Conservation (phyloP, 2,888 invertebrate species). For the Philhelius pedissequus region DNA sequence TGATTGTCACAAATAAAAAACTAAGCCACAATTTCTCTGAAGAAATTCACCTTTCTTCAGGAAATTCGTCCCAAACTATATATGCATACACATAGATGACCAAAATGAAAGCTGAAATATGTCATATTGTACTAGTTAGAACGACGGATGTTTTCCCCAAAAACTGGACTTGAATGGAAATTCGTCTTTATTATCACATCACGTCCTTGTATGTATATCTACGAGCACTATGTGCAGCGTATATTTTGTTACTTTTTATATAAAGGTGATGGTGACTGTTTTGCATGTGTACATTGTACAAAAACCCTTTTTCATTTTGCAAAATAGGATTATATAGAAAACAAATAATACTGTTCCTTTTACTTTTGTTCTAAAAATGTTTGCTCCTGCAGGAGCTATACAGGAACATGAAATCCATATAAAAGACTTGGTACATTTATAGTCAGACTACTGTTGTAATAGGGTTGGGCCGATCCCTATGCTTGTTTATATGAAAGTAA, state of each 20-base stretch:
- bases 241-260: slow-evolving; percentile 3
- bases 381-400: neutral
- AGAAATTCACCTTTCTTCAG: neutral
- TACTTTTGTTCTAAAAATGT: slow-evolving; percentile 4
- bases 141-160: neutral
- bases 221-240: neutral
- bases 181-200: slow-evolving; percentile 52
- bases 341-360: slow-evolving; percentile 15
- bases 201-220: neutral
- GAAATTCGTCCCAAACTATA: neutral
- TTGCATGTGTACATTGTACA: neutral
- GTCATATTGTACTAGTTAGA: slow-evolving; percentile 7
- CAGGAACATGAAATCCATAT: neutral
- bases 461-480: neutral
- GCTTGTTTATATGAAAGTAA: slow-evolving; percentile 5
- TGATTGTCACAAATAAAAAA: no score
- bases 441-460: neutral
- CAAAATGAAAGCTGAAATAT: slow-evolving; percentile 28
- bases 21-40: no score
- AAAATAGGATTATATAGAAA: slow-evolving; percentile 5
- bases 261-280: neutral
- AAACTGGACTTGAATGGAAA: slow-evolving; percentile 10
- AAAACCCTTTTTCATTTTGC: neutral
- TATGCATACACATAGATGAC: neutral
- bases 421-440: neutral